A percentile compares a stretch with the other conserved stretches of the same genome.
Evolutionary conservation across 1,140 invertebrate genomes (phyloP).

Genomic region (Drosophila tristis): DNA sequence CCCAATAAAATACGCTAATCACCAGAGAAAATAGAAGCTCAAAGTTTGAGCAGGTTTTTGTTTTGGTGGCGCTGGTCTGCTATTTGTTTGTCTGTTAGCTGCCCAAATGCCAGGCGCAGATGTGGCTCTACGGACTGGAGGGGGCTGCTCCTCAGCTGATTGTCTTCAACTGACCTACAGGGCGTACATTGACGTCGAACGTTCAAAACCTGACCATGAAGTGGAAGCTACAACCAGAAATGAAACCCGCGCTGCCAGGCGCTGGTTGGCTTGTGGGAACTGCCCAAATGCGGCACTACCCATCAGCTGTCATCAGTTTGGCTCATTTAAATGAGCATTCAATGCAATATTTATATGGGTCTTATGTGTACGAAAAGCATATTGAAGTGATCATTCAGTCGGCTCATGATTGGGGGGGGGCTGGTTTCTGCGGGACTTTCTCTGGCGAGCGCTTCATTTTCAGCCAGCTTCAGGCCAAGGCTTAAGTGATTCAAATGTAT

Average conservation of each 20-base stretch:
- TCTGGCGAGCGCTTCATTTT: too few relatives aligned
- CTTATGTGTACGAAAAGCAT: too few relatives aligned
- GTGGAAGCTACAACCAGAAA: background rate
- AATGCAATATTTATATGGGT: too few relatives aligned
- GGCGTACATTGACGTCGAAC: constrained; percentile 67
- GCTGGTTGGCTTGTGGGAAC: too few relatives aligned
- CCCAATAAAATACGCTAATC: constrained; percentile 34
- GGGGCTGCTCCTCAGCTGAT: background rate
- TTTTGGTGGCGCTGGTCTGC: background rate
- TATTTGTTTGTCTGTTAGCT: constrained; percentile 18
- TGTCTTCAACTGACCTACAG: constrained; percentile 58
- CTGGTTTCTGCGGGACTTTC: too few relatives aligned
- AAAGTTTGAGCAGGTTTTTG: constrained; percentile 19
- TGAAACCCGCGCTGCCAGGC: too few relatives aligned
- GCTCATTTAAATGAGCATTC: too few relatives aligned
- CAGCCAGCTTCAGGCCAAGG: too few relatives aligned
- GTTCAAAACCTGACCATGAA: constrained; percentile 46
- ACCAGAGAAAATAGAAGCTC: constrained; percentile 23
- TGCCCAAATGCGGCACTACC: background rate
- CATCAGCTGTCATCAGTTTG: too few relatives aligned
- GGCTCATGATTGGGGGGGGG: too few relatives aligned
- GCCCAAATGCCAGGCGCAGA: constrained; percentile 13
- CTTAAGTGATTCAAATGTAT: too few relatives aligned
- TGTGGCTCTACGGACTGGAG: background rate
- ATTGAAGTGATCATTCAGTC: too few relatives aligned